phyloP scores from a whole-genome alignment of 1,140 invertebrate genomes.

The Maniola jurtina region DNA sequence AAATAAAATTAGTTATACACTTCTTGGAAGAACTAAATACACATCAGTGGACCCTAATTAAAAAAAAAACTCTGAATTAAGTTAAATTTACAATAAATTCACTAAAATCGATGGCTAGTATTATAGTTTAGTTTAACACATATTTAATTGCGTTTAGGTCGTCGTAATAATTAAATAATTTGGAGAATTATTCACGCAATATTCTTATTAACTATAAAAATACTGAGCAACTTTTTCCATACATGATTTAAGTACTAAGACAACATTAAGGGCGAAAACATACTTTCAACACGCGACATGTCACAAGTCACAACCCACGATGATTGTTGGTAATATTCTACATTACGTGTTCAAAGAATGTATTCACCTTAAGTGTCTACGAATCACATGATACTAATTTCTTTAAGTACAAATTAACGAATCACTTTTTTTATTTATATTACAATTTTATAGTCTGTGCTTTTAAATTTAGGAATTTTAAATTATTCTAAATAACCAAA shows the following conservation, averaged over 20 bases:
- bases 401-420: constrained; percentile 55
- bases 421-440: constrained; percentile 44
- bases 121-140: constrained; percentile 41
- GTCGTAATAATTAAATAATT: constrained; percentile 57
- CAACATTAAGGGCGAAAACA: background rate
- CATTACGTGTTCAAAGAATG: constrained; percentile 3
- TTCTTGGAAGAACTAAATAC: constrained; percentile 3
- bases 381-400: constrained; percentile 53
- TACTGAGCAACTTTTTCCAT: constrained; percentile 75
- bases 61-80: constrained; percentile 1
- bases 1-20: background rate
- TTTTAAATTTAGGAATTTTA: constrained; percentile 52
- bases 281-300: too few species aligned
- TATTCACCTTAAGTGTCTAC: constrained; percentile 47
- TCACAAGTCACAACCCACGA: too few species aligned
- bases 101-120: constrained; percentile 54
- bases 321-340: too few species aligned
- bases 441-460: constrained; percentile 49
- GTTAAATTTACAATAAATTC: constrained; percentile 36
- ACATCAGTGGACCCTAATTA: background rate
- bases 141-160: constrained; percentile 52
- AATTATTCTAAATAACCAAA: constrained; percentile 43
- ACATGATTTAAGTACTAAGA: constrained; percentile 59
- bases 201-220: constrained; percentile 73
- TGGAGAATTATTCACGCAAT: constrained; percentile 56